A percentile compares a stretch with the other conserved stretches of the same genome.
Conservation (phyloP, 2,888 invertebrate genomes). For the Harpalus rufipes region DNA sequence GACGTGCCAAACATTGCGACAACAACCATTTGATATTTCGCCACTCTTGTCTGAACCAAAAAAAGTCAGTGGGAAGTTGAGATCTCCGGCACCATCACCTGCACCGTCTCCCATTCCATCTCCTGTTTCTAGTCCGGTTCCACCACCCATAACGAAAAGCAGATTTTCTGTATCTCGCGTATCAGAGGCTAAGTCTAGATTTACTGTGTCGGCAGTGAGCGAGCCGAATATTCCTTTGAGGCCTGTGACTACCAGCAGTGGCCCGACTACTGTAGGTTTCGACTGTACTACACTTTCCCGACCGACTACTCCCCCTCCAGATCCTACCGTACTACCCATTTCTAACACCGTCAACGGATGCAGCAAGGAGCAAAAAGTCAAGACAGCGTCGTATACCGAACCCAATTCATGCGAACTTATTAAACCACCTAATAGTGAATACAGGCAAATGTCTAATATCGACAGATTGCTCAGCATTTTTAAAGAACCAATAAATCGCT, state of each 20-base stretch:
- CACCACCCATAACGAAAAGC: conserved; percentile 56
- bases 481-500: conserved; percentile 82
- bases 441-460: conserved; percentile 79
- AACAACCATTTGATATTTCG: conserved; percentile 71
- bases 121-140: conserved; percentile 84
- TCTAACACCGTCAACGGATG: background rate
- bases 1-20: conserved; percentile 82
- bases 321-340: background rate
- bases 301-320: background rate
- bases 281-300: background rate
- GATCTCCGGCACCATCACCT: conserved; percentile 78
- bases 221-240: conserved; percentile 41
- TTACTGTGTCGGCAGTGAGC: conserved; percentile 43
- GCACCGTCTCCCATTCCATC: conserved; percentile 82
- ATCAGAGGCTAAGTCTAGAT: conserved; percentile 53
- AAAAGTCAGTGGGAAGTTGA: conserved; percentile 73
- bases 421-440: conserved; percentile 7
- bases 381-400: background rate
- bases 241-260: conserved; percentile 50
- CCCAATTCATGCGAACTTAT: conserved; percentile 10
- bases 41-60: conserved; percentile 62
- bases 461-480: conserved; percentile 84
- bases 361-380: conserved; percentile 8
- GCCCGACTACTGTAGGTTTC: conserved; percentile 46
- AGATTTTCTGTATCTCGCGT: conserved; percentile 61